A percentile compares a stretch with the other conserved stretches of the same genome.
Conservation (phyloP, 2,797 vertebrate genomes). For the Acrossocheilus wenchowensis region DNA sequence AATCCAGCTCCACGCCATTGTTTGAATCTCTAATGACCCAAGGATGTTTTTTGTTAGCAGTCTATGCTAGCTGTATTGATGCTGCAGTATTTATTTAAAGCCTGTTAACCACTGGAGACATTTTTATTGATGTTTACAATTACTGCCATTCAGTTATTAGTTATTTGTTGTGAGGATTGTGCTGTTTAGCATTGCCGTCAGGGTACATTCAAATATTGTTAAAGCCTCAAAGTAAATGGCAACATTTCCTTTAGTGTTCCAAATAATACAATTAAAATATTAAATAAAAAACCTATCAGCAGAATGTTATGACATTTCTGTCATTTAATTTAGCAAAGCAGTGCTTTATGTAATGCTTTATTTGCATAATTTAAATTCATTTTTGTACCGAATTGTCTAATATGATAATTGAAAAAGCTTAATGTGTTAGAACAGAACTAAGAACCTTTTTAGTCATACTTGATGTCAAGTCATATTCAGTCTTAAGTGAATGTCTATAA, state of each 20-base stretch:
- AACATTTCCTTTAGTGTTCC: background rate
- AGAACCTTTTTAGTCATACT: background rate
- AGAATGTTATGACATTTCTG: slow-evolving; percentile 9
- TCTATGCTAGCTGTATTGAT: background rate
- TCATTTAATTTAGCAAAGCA: slow-evolving; percentile 6
- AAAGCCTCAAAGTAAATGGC: slow-evolving; percentile 10
- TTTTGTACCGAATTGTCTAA: background rate
- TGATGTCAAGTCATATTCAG: background rate
- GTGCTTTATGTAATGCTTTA: slow-evolving; percentile 12
- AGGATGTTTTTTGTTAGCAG: slow-evolving; percentile 23
- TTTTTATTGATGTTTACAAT: slow-evolving; percentile 22
- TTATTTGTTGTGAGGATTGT: slow-evolving; percentile 15
- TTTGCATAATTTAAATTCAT: background rate
- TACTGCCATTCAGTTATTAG: slow-evolving; percentile 10
- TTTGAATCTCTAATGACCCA: slow-evolving; percentile 34
- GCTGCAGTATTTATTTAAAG: slow-evolving; percentile 9
- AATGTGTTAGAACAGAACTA: slow-evolving; percentile 8
- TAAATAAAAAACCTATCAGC: slow-evolving; percentile 4
- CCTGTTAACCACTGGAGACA: slow-evolving; percentile 5
- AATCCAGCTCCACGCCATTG: background rate
- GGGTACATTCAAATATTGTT: slow-evolving; percentile 1
- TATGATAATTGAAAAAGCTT: slow-evolving; percentile 10
- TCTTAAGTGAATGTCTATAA: background rate
- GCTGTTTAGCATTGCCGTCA: slow-evolving; percentile 1
- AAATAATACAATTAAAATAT: slow-evolving; percentile 16